Evolutionary conservation across 2,888 invertebrate species (phyloP), one percentile per base, ranked within the genome.

Genomic region (Oligia latruncula): DNA sequence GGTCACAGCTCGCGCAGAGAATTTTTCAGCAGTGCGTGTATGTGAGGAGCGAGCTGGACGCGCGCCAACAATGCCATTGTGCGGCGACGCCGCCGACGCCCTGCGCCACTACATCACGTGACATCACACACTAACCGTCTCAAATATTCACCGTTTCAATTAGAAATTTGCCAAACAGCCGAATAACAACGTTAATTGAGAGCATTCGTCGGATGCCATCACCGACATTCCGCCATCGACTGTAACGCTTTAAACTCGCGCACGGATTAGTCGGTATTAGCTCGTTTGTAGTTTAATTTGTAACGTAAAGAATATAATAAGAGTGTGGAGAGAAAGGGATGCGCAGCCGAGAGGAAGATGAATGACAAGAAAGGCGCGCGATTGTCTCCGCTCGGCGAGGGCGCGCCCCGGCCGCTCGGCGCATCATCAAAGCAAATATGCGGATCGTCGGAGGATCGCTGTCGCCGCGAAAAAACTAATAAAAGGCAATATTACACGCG

Each of bases 401-500:
- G 82, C 80, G 78, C 64, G 73, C 20, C 64, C 66, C 66, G 80
- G 65, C 83, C 83, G 62, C 49, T n/a, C 80, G 83, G 80, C 82
- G 89, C 80, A 67, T 84, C 92, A 90, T 93, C 94, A 94, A 94
- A 94, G 94, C 93, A 92, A 93, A 87, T 92, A 94, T 94, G 94
- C 91, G 93, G 89, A 89, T 91, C 91, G 92, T 71, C 84, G 73
- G 72, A 84, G 87, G 87, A 84, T 85, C 87, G 87, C 91, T 93
- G 95, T 95, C 95, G 93, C 94, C 95, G 93, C 95, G 95, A 91
- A 95, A 96, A 96, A 96, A 95, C 96, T 96, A 96, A 96, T 96
- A 96, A 96, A 96, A 95, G 90, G 91, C 91, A 87, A 94, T 95
- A 95, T 95, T 93, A 94, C 93, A 92, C 93, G 93, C 93, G 91